Evolutionary conservation across 2,888 invertebrate species (phyloP).

Genomic region (Sarcophaga variegata): DNA sequence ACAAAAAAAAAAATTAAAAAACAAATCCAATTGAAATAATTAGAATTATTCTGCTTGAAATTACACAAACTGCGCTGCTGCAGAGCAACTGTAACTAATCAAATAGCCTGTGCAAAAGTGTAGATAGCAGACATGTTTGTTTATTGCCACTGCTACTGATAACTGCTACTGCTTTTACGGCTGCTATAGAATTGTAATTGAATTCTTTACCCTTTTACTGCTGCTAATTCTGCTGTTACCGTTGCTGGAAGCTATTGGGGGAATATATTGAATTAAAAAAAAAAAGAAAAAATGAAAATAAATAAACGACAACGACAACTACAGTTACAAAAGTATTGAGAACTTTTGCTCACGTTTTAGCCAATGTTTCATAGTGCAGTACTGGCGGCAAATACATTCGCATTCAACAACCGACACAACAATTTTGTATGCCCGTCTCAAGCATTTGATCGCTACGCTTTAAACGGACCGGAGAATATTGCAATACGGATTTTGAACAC

Average conservation of each 20-base stretch:
- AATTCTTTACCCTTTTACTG: constrained; percentile 59
- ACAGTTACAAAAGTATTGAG: background rate
- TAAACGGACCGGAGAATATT: constrained; percentile 71
- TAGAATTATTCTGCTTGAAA: constrained; percentile 12
- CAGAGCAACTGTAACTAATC: constrained; percentile 36
- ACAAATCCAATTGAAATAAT: constrained; percentile 20
- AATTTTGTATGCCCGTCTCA: constrained; percentile 68
- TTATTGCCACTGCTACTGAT: no score
- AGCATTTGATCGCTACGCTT: constrained; percentile 79
- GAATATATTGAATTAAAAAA: background rate
- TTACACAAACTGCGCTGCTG: constrained; percentile 15
- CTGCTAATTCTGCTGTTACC: constrained; percentile 48
- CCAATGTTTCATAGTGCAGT: constrained; percentile 29
- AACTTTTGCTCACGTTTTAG: constrained; percentile 60
- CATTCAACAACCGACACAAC: constrained; percentile 61
- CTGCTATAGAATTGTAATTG: constrained; percentile 40
- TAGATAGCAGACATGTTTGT: background rate
- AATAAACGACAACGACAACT: background rate
- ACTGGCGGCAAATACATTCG: constrained; percentile 23
- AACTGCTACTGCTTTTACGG: constrained; percentile 18
- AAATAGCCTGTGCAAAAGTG: constrained; percentile 48
- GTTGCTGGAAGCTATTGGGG: constrained; percentile 58
- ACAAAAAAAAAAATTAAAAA: background rate
- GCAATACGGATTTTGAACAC: constrained; percentile 27
- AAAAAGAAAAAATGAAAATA: constrained; percentile 12